Evolutionary conservation across 2,888 invertebrate species (phyloP), one percentile per base, ranked within the genome.

Genomic region (Ormyrus pomaceus): DNA sequence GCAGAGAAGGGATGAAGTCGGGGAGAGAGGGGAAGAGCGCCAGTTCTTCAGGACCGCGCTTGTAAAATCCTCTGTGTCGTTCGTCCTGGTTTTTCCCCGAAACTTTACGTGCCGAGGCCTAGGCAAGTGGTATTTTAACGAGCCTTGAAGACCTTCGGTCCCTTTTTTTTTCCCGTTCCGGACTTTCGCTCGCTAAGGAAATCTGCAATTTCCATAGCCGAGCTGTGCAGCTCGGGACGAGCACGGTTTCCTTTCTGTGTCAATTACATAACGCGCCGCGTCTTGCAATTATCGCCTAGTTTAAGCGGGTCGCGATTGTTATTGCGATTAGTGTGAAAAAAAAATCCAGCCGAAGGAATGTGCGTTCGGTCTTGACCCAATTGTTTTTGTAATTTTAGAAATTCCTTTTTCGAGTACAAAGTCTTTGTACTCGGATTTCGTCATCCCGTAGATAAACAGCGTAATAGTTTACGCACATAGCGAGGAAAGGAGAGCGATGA

Each of bases 81-180:
- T 68, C 73, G 69, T 73, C 68, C 69, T 73, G 56, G 68, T 51
- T 64, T 68, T 78, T 50, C 62, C 13, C 45, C n/a, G 58, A 48
- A 55, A 48, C 64, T 48, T 48, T 6, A 48, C 64, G 58, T 10
- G 9, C 48, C 6, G 6, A 34, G 7, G 34, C 4, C 61, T 53
- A 5, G n/a, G 0, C 2, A 7, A 19, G 10, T 55, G 71, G 77
- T 71, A 77, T 77, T 78, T 78, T 78, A 72, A 78, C 65, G 77
- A 77, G 58, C 65, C 68, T 59, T 62, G 66, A 65, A 61, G 68
- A 68, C 58, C 10, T 13, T 10, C 58, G 66, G 2, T 53, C 11
- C 10, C 53, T 68, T 59, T 75, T 45, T 74, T 75, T 59, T 11
- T 13, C 9, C 10, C 9, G 34, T 19, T 68, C 11, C 10, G n/a